Evolutionary conservation across 2,113 vertebrate genomes (phyloP).

Genomic region (Rhea americana): DNA sequence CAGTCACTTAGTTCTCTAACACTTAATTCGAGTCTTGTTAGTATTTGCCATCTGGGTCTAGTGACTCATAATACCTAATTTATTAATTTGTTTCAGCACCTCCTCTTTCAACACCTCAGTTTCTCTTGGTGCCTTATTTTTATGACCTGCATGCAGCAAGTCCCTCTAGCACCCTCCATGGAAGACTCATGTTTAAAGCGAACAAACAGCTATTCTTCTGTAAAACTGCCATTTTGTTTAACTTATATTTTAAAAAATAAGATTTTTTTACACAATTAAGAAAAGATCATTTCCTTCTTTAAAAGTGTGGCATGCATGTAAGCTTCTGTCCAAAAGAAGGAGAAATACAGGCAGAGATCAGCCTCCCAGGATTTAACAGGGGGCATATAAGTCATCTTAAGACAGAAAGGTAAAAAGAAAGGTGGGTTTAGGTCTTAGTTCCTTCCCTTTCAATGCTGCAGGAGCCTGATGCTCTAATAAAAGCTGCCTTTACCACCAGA

Average conservation of each 20-base stretch:
- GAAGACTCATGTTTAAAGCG: not conserved
- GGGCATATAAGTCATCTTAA: not conserved
- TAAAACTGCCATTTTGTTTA: not conserved
- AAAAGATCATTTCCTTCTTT: not conserved
- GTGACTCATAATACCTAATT: not conserved
- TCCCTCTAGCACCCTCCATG: not conserved
- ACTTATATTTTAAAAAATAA: not conserved
- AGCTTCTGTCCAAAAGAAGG: not conserved
- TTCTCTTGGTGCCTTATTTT: not conserved
- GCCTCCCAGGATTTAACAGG: not conserved
- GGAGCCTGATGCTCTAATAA: not conserved
- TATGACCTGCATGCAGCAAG: not conserved
- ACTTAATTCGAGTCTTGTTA: not conserved
- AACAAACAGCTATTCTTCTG: not conserved
- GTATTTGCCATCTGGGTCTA: not conserved
- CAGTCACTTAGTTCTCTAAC: not conserved
- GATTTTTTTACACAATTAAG: not conserved
- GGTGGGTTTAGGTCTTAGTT: not conserved
- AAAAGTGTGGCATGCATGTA: not conserved
- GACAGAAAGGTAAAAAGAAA: not conserved
- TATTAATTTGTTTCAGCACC: constrained; percentile 6
- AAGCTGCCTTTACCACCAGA: not conserved
- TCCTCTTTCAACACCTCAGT: not conserved
- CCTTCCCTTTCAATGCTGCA: not conserved
- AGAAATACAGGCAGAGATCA: not conserved